Evolutionary conservation across 2,113 vertebrate genomes (phyloP), one percentile per base, ranked within the genome.

Genomic region (Sciurus niger): DNA sequence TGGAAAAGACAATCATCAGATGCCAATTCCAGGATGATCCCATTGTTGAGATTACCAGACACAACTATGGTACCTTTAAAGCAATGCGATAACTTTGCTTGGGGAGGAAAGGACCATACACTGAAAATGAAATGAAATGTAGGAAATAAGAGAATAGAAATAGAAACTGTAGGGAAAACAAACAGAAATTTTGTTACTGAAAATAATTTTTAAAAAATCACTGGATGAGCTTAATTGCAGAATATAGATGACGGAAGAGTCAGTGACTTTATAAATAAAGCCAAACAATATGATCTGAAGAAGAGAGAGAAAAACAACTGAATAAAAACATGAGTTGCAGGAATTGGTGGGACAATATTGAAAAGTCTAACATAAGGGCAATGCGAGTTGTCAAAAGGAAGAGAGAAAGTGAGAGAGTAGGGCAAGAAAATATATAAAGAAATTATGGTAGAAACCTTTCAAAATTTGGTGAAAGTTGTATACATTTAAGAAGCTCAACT

Each of bases 391-490:
- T 40, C 46, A 78, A 92, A 88, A 32, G 30, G 30, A 63, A 67
- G 32, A 1, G 16, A 86, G 46, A 68, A n/a, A 37, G 32, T 84
- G 12, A 68, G 32, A 82, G 28, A 78, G 48, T 30, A 20, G 18
- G 37, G 9, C 18, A 86, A 58, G 46, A 73, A 80, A 90, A 80
- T 40, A 34, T 53, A 14, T 67, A 20, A 46, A 89, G 43, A 78
- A 93, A 68, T 60, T 28, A 78, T 40, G 2, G 32, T 25, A 43
- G 25, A 63, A 30, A 63, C 63, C 58, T 73, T 89, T 40, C 40
- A 51, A 90, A 95, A 51, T 67, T 46, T 90, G 55, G n/a, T 55
- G 68, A 65, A 73, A 90, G 53, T 55, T 84, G 74, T 68, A 48
- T 37, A 76, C 58, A 82, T 68, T 68, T 24, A 53, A 70, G 48